Conservation (phyloP, 2,113 vertebrate species). For the Pachycephala philippinensis region DNA sequence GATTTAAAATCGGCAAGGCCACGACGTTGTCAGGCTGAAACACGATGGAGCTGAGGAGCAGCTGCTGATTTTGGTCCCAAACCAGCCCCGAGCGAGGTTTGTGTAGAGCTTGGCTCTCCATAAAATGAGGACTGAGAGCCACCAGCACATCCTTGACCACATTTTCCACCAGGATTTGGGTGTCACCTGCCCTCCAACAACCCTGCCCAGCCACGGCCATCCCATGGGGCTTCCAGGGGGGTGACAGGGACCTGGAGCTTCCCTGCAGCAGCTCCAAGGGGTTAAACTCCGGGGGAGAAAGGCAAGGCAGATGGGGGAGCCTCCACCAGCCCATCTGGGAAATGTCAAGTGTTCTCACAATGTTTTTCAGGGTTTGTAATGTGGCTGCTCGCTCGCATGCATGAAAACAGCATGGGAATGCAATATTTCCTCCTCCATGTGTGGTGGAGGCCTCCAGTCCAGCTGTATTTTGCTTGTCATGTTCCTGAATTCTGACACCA, state of each 20-base stretch:
- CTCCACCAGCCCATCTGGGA: slow-evolving; percentile 65
- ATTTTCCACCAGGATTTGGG: background rate
- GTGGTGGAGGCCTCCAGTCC: slow-evolving; percentile 67
- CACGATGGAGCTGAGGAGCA: background rate
- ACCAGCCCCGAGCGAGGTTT: slow-evolving; percentile 5
- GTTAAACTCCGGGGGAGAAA: slow-evolving; percentile 56
- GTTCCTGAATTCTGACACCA: slow-evolving; percentile 71
- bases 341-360: slow-evolving; percentile 59
- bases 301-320: slow-evolving; percentile 46
- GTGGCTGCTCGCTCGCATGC: slow-evolving; percentile 66
- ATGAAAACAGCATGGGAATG: slow-evolving; percentile 71
- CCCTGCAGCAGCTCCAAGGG: slow-evolving; percentile 28
- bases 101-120: slow-evolving; percentile 7
- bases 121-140: background rate
- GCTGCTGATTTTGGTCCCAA: slow-evolving; percentile 39
- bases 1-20: background rate
- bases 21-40: background rate
- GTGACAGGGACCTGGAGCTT: background rate
- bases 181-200: background rate
- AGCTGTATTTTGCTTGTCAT: slow-evolving; percentile 74
- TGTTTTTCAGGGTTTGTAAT: slow-evolving; percentile 66
- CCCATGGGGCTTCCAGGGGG: background rate
- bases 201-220: background rate
- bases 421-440: slow-evolving; percentile 70
- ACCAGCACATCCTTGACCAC: background rate